These are phyloP conservation scores for Apis dorsata DNA, from an alignment of 1,140 invertebrate species.

Conservation along the genomic window DNA sequence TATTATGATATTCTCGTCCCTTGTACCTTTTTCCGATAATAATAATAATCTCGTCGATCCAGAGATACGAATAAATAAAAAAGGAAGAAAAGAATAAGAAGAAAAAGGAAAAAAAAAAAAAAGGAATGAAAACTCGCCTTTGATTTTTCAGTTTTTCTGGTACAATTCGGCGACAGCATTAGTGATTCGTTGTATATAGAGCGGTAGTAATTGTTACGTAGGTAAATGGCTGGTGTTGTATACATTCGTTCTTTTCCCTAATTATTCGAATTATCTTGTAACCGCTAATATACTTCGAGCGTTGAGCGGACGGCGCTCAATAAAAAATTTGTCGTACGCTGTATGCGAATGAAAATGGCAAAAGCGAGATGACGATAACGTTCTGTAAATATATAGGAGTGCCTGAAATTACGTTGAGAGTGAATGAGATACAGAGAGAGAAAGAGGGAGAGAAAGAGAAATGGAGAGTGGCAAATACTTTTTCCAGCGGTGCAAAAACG, in stretches of 20 bases:
- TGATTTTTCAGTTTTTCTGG: constrained; percentile 52
- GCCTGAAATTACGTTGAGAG: constrained; percentile 9
- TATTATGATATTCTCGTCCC: constrained; percentile 1
- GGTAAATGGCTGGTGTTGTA: constrained; percentile 74
- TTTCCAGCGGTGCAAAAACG: constrained; percentile 22
- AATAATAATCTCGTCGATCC: not conserved
- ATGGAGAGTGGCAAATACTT: constrained; percentile 12
- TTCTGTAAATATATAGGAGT: constrained; percentile 45
- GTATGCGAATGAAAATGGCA: not conserved
- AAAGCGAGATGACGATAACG: not conserved
- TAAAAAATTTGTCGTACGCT: not conserved
- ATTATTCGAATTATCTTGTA: constrained; percentile 47
- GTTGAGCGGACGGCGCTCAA: not conserved
- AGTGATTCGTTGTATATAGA: constrained; percentile 77
- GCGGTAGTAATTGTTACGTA: constrained; percentile 76
- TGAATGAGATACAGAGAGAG: not conserved
- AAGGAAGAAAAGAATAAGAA: not conserved
- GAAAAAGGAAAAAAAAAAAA: not conserved
- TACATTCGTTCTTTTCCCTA: constrained; percentile 49
- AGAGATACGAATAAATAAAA: not conserved
- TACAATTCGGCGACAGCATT: constrained; percentile 66
- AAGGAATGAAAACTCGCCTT: not conserved
- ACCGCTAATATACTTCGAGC: constrained; percentile 35
- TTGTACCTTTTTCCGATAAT: constrained; percentile 16
- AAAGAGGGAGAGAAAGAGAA: not conserved